Evolutionary conservation across 2,888 invertebrate genomes (phyloP).

Genomic region (Tenthredo livida): DNA sequence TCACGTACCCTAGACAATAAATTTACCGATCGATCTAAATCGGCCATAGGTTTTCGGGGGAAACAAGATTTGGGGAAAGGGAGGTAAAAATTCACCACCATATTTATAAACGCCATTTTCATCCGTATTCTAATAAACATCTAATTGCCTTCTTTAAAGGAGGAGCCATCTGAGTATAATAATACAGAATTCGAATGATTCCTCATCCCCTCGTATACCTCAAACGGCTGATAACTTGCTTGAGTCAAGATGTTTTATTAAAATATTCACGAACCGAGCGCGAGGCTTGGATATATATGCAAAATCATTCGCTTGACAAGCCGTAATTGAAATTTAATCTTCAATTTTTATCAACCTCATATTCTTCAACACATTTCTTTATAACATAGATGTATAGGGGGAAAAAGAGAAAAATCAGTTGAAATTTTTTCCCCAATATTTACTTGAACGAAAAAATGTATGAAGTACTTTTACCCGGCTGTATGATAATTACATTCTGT

Average conservation of each 20-base stretch:
- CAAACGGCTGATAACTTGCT: background rate
- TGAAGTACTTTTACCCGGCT: background rate
- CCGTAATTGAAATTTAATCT: slow-evolving; percentile 20
- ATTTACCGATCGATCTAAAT: slow-evolving; percentile 20
- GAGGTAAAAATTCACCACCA: background rate
- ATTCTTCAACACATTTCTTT: background rate
- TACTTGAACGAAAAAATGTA: background rate
- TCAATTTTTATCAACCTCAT: background rate
- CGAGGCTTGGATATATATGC: background rate
- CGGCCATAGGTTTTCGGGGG: background rate
- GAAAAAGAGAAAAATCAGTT: background rate
- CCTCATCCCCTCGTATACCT: background rate
- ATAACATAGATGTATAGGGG: background rate
- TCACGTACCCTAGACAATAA: slow-evolving; percentile 32
- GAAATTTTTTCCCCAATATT: background rate
- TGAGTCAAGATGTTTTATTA: slow-evolving; percentile 5
- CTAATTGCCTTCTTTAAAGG: background rate
- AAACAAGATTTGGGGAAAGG: background rate
- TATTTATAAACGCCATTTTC: background rate
- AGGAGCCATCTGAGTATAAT: background rate
- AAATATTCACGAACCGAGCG: slow-evolving; percentile 14
- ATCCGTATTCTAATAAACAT: background rate
- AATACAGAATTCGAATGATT: slow-evolving; percentile 26
- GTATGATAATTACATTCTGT: background rate
- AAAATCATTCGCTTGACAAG: background rate